Evolutionary conservation across 2,888 invertebrate species (phyloP).

Genomic region (Brachyptera risi): DNA sequence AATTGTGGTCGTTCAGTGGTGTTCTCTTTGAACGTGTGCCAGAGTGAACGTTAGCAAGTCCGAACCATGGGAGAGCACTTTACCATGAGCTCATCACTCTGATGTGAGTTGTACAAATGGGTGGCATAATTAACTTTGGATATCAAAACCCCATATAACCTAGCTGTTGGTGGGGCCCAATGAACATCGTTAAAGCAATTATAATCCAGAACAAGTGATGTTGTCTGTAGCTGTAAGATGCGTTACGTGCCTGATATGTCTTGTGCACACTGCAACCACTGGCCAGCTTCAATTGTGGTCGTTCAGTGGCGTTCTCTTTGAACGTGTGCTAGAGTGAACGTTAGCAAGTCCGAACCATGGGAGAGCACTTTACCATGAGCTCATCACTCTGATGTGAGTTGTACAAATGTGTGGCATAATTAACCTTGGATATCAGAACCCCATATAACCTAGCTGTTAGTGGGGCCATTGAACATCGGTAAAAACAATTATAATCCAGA

Average conservation of each 20-base stretch:
- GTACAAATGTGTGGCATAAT: neutral
- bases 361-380: neutral
- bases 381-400: neutral
- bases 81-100: neutral
- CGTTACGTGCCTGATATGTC: no score
- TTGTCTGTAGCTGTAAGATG: no score
- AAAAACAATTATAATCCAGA: no score
- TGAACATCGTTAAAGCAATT: no score
- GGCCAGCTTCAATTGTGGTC: neutral
- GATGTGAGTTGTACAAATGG: neutral
- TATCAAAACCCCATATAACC: no score
- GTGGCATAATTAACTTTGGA: no score
- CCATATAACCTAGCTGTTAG: no score
- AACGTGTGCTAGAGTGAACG: neutral
- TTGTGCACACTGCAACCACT: neutral
- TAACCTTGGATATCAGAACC: no score
- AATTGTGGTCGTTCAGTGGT: neutral
- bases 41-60: neutral
- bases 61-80: slow-evolving; percentile 3
- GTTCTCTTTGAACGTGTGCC: neutral
- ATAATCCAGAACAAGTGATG: no score
- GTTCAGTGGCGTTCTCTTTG: neutral
- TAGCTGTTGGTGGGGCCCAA: no score
- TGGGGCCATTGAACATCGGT: no score
- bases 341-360: neutral